Conservation (phyloP, 1,140 invertebrate genomes). For the Drosophila grimshawi region DNA sequence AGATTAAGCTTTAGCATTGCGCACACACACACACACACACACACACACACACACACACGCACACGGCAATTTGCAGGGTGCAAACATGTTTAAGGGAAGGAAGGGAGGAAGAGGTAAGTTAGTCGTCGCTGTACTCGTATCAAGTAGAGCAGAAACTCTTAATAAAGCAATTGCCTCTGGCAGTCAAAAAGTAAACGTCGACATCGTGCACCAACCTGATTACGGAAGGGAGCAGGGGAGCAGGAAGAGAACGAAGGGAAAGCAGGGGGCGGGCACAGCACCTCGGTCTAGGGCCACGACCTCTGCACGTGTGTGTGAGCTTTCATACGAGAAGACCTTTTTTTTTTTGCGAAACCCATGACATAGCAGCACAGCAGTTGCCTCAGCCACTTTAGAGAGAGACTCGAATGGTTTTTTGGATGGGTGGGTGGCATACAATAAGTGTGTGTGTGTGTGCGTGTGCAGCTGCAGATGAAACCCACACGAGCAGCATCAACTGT, state of each 20-base stretch:
- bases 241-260: neutral
- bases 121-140: slow-evolving; percentile 52
- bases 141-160: slow-evolving; percentile 84
- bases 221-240: slow-evolving; percentile 35
- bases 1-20: slow-evolving; percentile 77
- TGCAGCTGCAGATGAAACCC: slow-evolving; percentile 44
- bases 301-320: slow-evolving; percentile 17
- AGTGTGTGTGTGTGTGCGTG: slow-evolving; percentile 2
- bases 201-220: slow-evolving; percentile 79
- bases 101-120: neutral
- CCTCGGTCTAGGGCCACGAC: slow-evolving; percentile 60
- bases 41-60: slow-evolving; percentile 29
- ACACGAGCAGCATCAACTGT: neutral
- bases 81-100: slow-evolving; percentile 40
- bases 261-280: neutral
- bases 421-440: neutral
- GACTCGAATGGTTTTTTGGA: neutral
- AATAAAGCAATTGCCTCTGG: slow-evolving; percentile 84
- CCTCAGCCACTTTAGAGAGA: slow-evolving; percentile 16
- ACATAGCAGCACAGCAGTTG: slow-evolving; percentile 33
- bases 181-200: slow-evolving; percentile 84
- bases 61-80: slow-evolving; percentile 51
- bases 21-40: slow-evolving; percentile 42
- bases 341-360: slow-evolving; percentile 36
- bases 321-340: slow-evolving; percentile 29